These are phyloP conservation scores for Dicyrtomina minuta DNA, from an alignment of 2,888 invertebrate genomes.

Conservation along the genomic window DNA sequence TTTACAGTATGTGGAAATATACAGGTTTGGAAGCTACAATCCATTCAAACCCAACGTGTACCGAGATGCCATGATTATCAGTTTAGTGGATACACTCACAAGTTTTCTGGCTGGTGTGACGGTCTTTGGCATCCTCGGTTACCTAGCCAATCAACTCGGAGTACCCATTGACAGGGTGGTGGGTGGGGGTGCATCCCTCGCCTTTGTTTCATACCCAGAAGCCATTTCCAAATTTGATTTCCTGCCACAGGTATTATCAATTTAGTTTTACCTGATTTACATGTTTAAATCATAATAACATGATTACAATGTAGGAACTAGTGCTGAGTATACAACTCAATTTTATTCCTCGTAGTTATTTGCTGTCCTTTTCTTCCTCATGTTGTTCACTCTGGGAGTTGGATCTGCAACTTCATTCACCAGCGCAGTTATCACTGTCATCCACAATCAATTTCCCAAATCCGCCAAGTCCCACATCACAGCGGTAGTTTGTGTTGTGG, in stretches of 20 bases:
- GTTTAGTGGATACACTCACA: slow-evolving; percentile 77
- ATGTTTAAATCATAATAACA: neutral
- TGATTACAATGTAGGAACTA: neutral
- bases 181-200: slow-evolving; percentile 69
- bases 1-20: neutral
- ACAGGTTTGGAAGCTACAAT: slow-evolving; percentile 73
- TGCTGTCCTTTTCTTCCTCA: slow-evolving; percentile 62
- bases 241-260: slow-evolving; percentile 71
- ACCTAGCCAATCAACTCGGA: slow-evolving; percentile 67
- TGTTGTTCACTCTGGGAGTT: slow-evolving; percentile 63
- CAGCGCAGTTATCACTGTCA: slow-evolving; percentile 59
- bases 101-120: slow-evolving; percentile 78
- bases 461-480: slow-evolving; percentile 55
- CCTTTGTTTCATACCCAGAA: slow-evolving; percentile 82
- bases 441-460: slow-evolving; percentile 58
- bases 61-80: slow-evolving; percentile 79
- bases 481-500: slow-evolving; percentile 50
- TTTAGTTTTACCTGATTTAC: no score
- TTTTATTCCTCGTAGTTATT: slow-evolving; percentile 58
- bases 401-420: slow-evolving; percentile 61
- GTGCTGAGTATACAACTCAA: neutral
- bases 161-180: slow-evolving; percentile 66
- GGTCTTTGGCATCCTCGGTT: slow-evolving; percentile 68
- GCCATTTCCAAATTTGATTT: slow-evolving; percentile 73
- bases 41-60: slow-evolving; percentile 67